Conservation (phyloP, 1,140 invertebrate genomes). For the Eurosta solidaginis region DNA sequence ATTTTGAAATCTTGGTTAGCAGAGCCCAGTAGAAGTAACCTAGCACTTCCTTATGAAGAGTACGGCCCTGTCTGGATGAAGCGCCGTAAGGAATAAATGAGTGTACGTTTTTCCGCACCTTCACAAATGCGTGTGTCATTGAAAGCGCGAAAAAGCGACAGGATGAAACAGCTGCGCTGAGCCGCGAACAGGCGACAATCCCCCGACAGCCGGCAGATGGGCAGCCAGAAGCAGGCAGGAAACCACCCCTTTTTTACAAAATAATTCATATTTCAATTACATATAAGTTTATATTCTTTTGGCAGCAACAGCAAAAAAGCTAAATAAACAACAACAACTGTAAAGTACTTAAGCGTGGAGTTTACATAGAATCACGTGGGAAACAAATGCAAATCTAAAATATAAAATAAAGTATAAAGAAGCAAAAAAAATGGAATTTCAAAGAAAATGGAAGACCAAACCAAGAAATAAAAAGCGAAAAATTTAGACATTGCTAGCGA, state of each 20-base stretch:
- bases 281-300: background rate
- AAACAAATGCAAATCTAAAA: constrained; percentile 21
- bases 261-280: background rate
- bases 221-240: background rate
- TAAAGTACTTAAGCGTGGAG: background rate
- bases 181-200: no score
- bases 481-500: background rate
- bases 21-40: no score
- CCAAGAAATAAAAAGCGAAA: background rate
- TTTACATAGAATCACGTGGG: background rate
- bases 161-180: constrained; percentile 12
- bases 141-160: constrained; percentile 7
- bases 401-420: background rate
- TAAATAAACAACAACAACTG: background rate
- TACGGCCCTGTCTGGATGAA: no score
- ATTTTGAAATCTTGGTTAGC: no score
- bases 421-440: background rate
- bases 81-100: background rate
- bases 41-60: no score
- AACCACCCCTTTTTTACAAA: background rate
- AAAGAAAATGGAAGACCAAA: background rate
- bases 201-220: background rate
- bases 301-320: background rate
- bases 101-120: background rate
- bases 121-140: background rate